A percentile compares a stretch with the other conserved stretches of the same genome.
Conservation (phyloP, 2,797 vertebrate species). For the Galagoides demidoff region DNA sequence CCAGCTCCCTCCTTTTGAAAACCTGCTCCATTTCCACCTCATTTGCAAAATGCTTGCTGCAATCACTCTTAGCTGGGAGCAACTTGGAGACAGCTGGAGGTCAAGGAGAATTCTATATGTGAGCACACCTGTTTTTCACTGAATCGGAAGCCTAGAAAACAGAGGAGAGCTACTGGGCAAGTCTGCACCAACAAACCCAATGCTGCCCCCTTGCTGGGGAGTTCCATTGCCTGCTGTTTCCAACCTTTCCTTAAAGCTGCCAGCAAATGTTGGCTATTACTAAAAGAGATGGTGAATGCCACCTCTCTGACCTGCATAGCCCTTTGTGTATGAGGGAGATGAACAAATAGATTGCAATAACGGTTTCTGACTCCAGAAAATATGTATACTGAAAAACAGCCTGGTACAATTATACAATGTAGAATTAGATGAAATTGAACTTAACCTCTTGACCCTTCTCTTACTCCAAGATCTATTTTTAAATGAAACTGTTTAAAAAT, state of each 20-base stretch:
- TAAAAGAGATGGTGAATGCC: background rate
- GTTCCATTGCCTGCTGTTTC: background rate
- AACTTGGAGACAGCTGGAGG: background rate
- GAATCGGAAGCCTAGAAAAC: background rate
- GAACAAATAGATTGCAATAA: constrained; percentile 35
- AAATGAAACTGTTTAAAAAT: constrained; percentile 69
- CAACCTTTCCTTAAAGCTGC: background rate
- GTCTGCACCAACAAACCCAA: background rate
- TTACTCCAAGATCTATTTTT: constrained; percentile 54
- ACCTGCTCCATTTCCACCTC: constrained; percentile 28
- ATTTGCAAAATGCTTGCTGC: constrained; percentile 39
- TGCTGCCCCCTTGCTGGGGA: constrained; percentile 35
- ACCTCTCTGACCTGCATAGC: background rate
- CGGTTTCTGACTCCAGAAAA: background rate
- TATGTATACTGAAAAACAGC: background rate
- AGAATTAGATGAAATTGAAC: constrained; percentile 53
- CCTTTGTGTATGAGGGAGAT: background rate
- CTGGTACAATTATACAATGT: background rate
- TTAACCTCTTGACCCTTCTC: constrained; percentile 41
- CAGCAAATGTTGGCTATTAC: background rate
- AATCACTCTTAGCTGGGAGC: background rate
- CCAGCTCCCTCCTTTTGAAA: constrained; percentile 54
- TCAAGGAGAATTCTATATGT: background rate
- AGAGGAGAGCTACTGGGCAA: background rate
- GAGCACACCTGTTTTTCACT: background rate